Percentiles rank a stretch among this genome's conserved stretches.
Conservation (phyloP, 2,113 vertebrate species). For the Epinephelus fuscoguttatus region DNA sequence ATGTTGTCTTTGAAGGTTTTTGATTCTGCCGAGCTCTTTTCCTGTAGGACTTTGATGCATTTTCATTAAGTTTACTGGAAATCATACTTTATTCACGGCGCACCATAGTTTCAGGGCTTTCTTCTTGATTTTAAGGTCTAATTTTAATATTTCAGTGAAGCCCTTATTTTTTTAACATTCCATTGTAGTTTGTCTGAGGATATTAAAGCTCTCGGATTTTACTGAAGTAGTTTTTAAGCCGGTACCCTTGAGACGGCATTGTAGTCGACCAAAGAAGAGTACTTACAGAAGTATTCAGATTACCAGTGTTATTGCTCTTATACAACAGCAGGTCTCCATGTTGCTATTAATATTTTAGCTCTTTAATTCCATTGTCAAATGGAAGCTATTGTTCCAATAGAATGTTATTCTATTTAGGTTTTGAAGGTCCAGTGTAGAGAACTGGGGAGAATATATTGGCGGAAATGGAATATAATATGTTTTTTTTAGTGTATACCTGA, state of each 20-base stretch:
- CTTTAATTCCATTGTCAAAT: background rate
- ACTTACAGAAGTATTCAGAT: slow-evolving; percentile 32
- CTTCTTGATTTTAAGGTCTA: slow-evolving; percentile 27
- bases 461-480: no score
- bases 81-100: slow-evolving; percentile 38
- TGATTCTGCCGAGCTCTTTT: background rate
- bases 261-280: slow-evolving; percentile 19
- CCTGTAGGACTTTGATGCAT: slow-evolving; percentile 7
- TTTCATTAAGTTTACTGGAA: slow-evolving; percentile 40
- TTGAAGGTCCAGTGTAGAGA: no score
- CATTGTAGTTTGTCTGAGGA: slow-evolving; percentile 44
- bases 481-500: no score
- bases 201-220: slow-evolving; percentile 25
- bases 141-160: slow-evolving; percentile 43
- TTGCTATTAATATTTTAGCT: background rate
- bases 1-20: background rate
- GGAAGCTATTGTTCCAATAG: background rate
- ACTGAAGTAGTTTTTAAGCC: slow-evolving; percentile 24
- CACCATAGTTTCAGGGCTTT: slow-evolving; percentile 15
- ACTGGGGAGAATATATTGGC: no score
- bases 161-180: slow-evolving; percentile 2
- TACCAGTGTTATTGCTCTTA: background rate
- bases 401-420: background rate
- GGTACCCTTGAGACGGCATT: slow-evolving; percentile 33
- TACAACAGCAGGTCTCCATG: background rate